Evolutionary conservation across 2,888 invertebrate species (phyloP).

Genomic region (Drosophila emarginata): DNA sequence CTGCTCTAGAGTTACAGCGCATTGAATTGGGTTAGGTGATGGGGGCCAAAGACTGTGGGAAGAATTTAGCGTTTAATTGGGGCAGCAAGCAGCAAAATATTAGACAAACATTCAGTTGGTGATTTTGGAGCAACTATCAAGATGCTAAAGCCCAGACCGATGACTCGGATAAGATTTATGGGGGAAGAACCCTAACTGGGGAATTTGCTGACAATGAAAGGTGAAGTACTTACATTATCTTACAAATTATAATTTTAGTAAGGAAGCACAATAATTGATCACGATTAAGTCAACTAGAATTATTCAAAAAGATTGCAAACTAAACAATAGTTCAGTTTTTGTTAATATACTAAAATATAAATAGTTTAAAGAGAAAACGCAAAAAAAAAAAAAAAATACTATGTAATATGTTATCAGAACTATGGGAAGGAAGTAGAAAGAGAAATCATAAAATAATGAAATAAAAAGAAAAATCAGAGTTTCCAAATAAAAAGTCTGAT

Average conservation of each 20-base stretch:
- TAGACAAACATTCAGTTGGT: not conserved
- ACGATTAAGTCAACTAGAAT: no score
- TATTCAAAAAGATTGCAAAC: no score
- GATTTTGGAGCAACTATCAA: constrained; percentile 30
- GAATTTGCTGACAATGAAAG: not conserved
- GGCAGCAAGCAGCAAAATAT: constrained; percentile 24
- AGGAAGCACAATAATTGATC: not conserved
- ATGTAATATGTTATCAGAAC: no score
- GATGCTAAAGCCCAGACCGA: constrained; percentile 37
- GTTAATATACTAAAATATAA: no score
- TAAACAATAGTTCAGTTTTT: no score
- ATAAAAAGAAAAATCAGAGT: no score
- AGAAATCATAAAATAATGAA: no score
- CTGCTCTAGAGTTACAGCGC: constrained; percentile 38
- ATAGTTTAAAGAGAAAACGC: no score
- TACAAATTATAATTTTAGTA: not conserved
- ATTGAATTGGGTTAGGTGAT: constrained; percentile 51
- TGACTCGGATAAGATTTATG: constrained; percentile 31
- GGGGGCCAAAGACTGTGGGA: constrained; percentile 46
- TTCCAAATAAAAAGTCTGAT: no score
- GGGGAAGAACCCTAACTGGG: constrained; percentile 29
- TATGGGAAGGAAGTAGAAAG: no score
- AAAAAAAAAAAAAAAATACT: no score
- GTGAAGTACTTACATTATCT: constrained; percentile 28
- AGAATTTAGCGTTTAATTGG: constrained; percentile 52